Evolutionary conservation across 2,797 vertebrate species (phyloP).

Genomic region (Picus viridis): DNA sequence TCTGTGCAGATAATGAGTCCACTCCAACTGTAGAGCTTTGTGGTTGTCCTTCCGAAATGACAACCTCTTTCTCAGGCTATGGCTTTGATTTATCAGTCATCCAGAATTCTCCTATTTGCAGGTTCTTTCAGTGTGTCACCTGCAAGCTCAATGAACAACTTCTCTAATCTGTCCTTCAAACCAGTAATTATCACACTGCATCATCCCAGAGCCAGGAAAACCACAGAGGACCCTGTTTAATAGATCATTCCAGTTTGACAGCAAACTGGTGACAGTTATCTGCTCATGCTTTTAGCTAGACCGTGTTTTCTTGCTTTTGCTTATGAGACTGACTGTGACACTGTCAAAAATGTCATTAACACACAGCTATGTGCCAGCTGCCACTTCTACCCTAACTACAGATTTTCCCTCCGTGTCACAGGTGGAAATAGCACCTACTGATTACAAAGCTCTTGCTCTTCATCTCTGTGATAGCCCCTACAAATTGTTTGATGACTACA

Average conservation of each 20-base stretch:
- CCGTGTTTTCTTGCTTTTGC: not conserved
- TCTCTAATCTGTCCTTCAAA: not conserved
- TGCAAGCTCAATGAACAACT: not conserved
- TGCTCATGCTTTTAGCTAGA: not conserved
- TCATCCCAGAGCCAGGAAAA: not conserved
- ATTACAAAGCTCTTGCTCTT: not conserved
- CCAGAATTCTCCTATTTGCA: not conserved
- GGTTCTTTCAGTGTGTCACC: not conserved
- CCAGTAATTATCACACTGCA: not conserved
- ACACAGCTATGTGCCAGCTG: constrained; percentile 34
- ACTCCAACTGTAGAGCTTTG: not conserved
- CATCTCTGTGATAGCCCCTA: not conserved
- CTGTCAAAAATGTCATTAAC: not conserved
- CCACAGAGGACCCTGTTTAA: not conserved
- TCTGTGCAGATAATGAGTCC: not conserved
- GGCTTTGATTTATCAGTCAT: not conserved
- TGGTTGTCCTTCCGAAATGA: not conserved
- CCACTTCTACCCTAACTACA: not conserved
- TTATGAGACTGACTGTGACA: not conserved
- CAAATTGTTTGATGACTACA: not conserved
- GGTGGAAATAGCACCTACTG: not conserved
- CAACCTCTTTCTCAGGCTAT: not conserved
- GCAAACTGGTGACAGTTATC: not conserved
- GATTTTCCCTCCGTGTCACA: not conserved
- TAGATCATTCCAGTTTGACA: not conserved